phyloP scores from a whole-genome alignment of 1,140 invertebrate species.

The Dendroctonus ponderosae region DNA sequence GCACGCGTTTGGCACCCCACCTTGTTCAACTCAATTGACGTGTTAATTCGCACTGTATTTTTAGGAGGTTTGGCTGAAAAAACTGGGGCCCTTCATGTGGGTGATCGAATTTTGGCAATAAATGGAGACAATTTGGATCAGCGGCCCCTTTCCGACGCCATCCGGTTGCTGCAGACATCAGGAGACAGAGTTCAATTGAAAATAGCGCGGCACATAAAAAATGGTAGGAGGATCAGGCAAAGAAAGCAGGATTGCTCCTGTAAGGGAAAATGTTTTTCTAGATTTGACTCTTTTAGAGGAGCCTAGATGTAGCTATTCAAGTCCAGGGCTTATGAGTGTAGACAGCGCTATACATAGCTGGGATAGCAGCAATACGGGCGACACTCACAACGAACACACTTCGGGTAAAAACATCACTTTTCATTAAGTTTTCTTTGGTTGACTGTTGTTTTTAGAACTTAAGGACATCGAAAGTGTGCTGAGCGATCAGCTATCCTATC shows the following conservation, averaged over 20 bases:
- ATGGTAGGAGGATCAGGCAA: slow-evolving; percentile 37
- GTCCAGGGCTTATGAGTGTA: slow-evolving; percentile 68
- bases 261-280: slow-evolving; percentile 3
- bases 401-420: slow-evolving; percentile 32
- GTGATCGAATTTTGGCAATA: slow-evolving; percentile 79
- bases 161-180: slow-evolving; percentile 73
- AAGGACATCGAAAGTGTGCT: slow-evolving; percentile 48
- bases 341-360: slow-evolving; percentile 88
- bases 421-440: not conserved
- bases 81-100: slow-evolving; percentile 78
- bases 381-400: slow-evolving; percentile 36
- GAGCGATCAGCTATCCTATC: slow-evolving; percentile 46
- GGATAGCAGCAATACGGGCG: slow-evolving; percentile 58
- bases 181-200: slow-evolving; percentile 77
- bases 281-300: slow-evolving; percentile 37
- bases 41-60: slow-evolving; percentile 8
- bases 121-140: slow-evolving; percentile 76
- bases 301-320: slow-evolving; percentile 52
- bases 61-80: slow-evolving; percentile 78
- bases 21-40: too few relatives aligned
- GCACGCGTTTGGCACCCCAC: too few relatives aligned
- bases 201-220: slow-evolving; percentile 62
- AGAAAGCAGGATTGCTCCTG: not conserved
- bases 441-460: slow-evolving; percentile 33
- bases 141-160: slow-evolving; percentile 81